A percentile compares a stretch with the other conserved stretches of the same genome.
These are phyloP conservation scores for Myrmophylax atrothorax DNA, from an alignment of 2,113 vertebrate genomes.

Conservation along the genomic window DNA sequence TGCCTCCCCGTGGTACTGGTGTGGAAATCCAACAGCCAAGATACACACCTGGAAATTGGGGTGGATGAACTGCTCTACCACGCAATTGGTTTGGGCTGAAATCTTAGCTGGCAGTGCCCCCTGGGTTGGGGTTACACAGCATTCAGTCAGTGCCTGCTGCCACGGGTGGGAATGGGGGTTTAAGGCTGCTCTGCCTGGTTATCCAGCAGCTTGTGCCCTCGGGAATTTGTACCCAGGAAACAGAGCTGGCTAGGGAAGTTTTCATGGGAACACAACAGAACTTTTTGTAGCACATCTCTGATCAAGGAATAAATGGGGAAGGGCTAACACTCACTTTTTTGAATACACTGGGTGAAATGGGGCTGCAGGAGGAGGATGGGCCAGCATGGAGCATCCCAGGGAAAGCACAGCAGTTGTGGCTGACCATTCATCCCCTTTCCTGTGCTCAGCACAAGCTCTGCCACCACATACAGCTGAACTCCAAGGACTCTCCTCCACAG, in stretches of 20 bases:
- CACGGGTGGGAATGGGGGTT: background rate
- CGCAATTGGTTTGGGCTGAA: background rate
- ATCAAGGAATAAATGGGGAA: background rate
- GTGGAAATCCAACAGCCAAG: background rate
- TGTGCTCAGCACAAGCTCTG: background rate
- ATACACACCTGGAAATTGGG: background rate
- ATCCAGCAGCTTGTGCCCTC: background rate
- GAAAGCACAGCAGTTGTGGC: background rate
- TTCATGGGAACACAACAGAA: background rate
- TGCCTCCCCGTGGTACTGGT: background rate
- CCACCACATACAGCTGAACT: background rate
- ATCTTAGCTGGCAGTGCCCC: background rate
- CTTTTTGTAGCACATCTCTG: background rate
- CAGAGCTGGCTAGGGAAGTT: background rate
- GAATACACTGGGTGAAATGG: background rate
- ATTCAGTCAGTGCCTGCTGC: background rate
- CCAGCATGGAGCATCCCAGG: background rate
- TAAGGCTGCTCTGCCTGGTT: background rate
- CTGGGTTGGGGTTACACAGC: background rate
- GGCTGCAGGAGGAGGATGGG: background rate
- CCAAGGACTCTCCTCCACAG: background rate
- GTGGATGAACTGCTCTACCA: no score
- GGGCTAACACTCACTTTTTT: background rate
- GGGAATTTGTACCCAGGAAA: background rate
- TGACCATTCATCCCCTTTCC: background rate